These are phyloP conservation scores for Odontocerum albicorne DNA, from an alignment of 2,888 invertebrate genomes.

Conservation along the genomic window DNA sequence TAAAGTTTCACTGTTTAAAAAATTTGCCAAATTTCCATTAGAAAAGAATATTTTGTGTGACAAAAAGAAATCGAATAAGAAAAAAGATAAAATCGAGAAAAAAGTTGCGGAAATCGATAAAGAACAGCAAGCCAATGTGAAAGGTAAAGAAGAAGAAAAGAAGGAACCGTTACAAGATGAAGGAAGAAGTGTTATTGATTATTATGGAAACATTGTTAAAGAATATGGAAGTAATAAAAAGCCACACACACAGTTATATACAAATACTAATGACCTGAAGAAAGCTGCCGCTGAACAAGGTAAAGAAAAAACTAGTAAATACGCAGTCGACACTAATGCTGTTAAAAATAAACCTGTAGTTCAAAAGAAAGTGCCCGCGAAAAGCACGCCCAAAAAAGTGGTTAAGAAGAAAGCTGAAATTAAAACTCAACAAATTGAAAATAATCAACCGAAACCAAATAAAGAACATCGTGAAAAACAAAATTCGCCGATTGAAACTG, in stretches of 20 bases:
- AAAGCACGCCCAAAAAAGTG: conserved; percentile 34
- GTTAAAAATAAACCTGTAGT: conserved; percentile 43
- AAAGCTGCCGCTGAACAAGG: conserved; percentile 58
- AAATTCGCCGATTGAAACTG: conserved; percentile 20
- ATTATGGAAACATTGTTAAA: conserved; percentile 78
- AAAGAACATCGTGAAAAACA: conserved; percentile 7
- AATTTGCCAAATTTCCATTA: conserved; percentile 32
- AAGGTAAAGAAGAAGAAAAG: conserved; percentile 48
- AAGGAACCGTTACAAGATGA: conserved; percentile 52
- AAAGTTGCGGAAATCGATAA: conserved; percentile 48
- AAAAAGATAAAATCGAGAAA: conserved; percentile 41
- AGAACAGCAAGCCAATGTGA: conserved; percentile 35
- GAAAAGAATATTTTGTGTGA: conserved; percentile 32
- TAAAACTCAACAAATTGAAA: conserved; percentile 28
- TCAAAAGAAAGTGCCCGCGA: conserved; percentile 37
- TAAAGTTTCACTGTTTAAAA: conserved; percentile 33
- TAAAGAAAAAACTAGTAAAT: conserved; percentile 23
- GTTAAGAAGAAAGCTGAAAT: conserved; percentile 40
- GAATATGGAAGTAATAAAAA: conserved; percentile 63
- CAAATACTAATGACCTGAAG: conserved; percentile 65
- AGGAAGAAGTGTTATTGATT: conserved; percentile 71
- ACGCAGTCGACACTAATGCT: conserved; percentile 41
- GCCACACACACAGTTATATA: conserved; percentile 56
- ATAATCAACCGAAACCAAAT: conserved; percentile 13
- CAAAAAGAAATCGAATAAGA: conserved; percentile 38